Evolutionary conservation across 2,797 vertebrate species (phyloP), one percentile per base, ranked within the genome.

Genomic region (Megalops cyprinoides): DNA sequence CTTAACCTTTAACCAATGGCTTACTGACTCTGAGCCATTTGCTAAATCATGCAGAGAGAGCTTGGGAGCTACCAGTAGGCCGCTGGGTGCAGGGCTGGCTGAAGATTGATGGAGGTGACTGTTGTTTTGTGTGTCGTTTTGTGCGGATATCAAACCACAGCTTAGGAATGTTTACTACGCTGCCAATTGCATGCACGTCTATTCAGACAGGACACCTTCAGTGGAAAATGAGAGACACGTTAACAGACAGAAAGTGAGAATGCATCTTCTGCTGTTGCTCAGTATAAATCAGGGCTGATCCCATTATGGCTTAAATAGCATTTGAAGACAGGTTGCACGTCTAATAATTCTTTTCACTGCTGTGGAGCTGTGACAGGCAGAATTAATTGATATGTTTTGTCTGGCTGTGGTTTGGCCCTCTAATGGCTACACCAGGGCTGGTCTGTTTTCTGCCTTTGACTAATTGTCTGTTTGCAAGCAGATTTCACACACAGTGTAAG

Each of bases 351-450:
- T 86, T 85, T 69, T 74, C 0, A 8, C 51, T 56, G 85, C 82
- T 8, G 4, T 20, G 31, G 74, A 79, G 86, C 82, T 44, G 62
- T 88, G 91, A 88, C 90, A 90, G 84, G 77, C 77, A 14, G 79
- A 84, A 89, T 88, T 86, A 90, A 94, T 90, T 91, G 87, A 93
- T 91, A 87, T 90, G 89, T 89, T 90, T 87, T 86, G 86, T 85
- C 86, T 88, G 86, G 88, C 87, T 89, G 92, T 87, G 89, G 87
- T 92, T 88, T 85, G 77, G 84, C 82, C 81, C 85, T 85, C 71
- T 79, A 87, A 84, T 88, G 87, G 83, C 80, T 88, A 80, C 77
- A 82, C 84, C 74, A 79, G 81, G 76, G 39, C 85, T 73, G 81
- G 76, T 83, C 85, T 82, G 77, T 80, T 89, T 83, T 67, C 83